Evolutionary conservation across 2,113 vertebrate genomes (phyloP), one percentile per base, ranked within the genome.

Genomic region (Zingel zingel): DNA sequence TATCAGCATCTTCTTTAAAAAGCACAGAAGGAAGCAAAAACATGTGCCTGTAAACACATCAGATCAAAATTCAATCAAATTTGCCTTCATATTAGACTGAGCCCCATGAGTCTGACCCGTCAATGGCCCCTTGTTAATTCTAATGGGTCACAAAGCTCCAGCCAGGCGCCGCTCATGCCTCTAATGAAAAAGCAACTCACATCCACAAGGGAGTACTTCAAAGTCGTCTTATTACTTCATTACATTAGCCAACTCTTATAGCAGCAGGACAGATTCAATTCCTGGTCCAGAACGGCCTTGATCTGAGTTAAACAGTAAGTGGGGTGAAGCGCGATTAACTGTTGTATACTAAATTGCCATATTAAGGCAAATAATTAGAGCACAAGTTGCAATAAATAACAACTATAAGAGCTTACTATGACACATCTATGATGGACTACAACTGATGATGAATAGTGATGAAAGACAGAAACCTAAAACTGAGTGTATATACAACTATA

Each of bases 331-430:
- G 69, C 67, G 62, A 80, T 82, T 79, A 88, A 90, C 82, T 63
- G 62, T 65, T 62, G 58, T 84, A 45, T 67, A 77, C 50, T 79
- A 84, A 84, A 89, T 81, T 59, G 58, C 69, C 86, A 85, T 82
- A 86, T 89, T 87, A 86, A 85, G 79, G 39, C 16, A 78, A 80
- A 90, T 88, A 76, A 89, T 89, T 88, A 88, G 61, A 85, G 59
- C 2, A 36, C 54, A 74, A 61, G 67, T 59, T 74, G 69, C 63
- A 74, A 87, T 91, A 91, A 91, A 90, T 85, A 81, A 89, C 62
- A 47, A 70, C 50, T 86, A 94, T 95, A 96, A 95, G 94, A 96
- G 96, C 94, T 95, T 95, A 95, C 88, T 93, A 94, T 78, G 81
- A 90, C 77, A 82, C 56, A 56, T 80, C 47, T 78, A 54, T 96